Base-by-base conservation (phyloP, 2,888 invertebrate species). In the Elmis aenea region DNA sequence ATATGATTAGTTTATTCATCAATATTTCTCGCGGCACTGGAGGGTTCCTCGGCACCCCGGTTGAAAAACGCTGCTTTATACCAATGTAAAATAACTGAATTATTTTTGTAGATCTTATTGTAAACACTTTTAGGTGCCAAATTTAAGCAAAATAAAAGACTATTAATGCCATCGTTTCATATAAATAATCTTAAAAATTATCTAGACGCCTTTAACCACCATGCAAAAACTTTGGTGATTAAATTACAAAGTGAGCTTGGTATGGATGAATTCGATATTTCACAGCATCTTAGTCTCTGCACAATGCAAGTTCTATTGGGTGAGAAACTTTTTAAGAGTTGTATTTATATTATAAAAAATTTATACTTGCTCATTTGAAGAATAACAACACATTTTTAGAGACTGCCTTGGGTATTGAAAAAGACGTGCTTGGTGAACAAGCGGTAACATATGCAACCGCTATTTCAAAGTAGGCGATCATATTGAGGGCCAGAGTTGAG, bases 401-500 rank as follows among this genome's bases (percentile, higher is more conserved):
- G 43, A 54, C 52, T 15, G 42, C 47, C 2, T 28, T 55, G 28
- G 55, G 52, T 11, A 42, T 58, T n/a, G 52, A 48, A 30, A 48
- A 50, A 28, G 52, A 54, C 23, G 52, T 54, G 2, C 28, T 58
- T n/a, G 54, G 52, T 21, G 31, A 48, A 13, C 46, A 53, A 24
- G 48, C 52, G 9, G 21, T 44, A 8, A 35, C 34, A 14, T 55
- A 54, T 22, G 46, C 46, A 2, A 30, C 34, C 26, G 51, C 51
- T 14, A 46, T 51, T n/a, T 46, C 48, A 35, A 47, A 39, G 55
- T 54, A 51, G 45, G 42, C 40, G 31, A 11, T 33, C 5, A 6
- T 22, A 15, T 15, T 18, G 10, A 20, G 14, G 10, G 26, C 14
- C 2, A 12, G 5, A 18, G 5, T 18, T 18, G 4, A 8, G 5